Evolutionary conservation across 2,113 vertebrate species (phyloP), one percentile per base, ranked within the genome.

Genomic region (Suricata suricatta): DNA sequence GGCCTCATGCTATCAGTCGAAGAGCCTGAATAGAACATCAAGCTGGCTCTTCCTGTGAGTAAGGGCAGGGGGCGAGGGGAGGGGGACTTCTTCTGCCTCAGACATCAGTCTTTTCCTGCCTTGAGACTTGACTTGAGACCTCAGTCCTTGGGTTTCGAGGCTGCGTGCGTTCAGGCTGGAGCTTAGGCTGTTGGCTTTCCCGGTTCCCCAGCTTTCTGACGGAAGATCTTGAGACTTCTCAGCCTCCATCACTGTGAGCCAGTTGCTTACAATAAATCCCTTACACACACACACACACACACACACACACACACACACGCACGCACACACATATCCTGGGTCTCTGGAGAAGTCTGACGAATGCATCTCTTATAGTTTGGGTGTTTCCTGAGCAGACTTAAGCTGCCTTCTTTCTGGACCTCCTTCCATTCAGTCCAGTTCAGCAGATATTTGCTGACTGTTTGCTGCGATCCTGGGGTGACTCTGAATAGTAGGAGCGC

Each of bases 381-480:
- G 23, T 4, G 0, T 93, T 64, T 69, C 27, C 33, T 63, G 68
- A 29, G 44, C 19, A 14, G 19, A 64, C 23, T 29, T 4, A 13
- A 25, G 80, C 21, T 29, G 17, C 47, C 14, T 44, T 16, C 50
- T 93, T 54, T 84, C 44, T 86, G 79, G 25, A 27, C 27, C 27
- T 25, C 77, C 14, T 54, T 47, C 31, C 5, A 19, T 52, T n/a
- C 80, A 38, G 1, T 44, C 29, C 69, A 44, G 0, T 23, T 29
- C 21, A 29, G n/a, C 63, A 54, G 79, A 23, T 13, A 4, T 2
- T 25, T 5, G 0, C 12, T 5, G 38, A 17, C 13, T 5, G 0
- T 1, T 3, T 7, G 2, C 17, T 0, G 0, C 52, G 77, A 23
- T 0, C 35, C 54, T 17, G 25, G 54, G n/a, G 31, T 1, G 0